Conservation (phyloP, 92 coral and sea anemone species). For the Epizoanthus illoricatus region DNA sequence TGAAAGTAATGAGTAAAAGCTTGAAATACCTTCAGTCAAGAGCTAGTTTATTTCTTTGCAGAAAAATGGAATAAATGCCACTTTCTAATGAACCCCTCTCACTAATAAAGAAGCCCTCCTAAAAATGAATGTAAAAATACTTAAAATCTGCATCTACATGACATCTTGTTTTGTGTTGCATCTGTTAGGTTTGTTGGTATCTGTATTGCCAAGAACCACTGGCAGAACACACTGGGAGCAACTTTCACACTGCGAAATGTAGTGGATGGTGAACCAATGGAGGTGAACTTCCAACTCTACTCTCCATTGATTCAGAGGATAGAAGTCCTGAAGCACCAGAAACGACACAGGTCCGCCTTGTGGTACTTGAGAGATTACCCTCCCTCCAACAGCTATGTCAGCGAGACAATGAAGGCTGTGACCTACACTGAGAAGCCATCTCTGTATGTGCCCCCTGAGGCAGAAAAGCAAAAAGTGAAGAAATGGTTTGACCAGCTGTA, state of each 20-base stretch:
- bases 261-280: slow-evolving; percentile 93
- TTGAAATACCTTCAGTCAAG: too few relatives aligned
- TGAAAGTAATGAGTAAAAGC: too few relatives aligned
- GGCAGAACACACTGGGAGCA: slow-evolving; percentile 97
- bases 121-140: background rate
- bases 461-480: slow-evolving; percentile 73
- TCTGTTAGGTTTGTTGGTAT: slow-evolving; percentile 84
- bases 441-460: slow-evolving; percentile 77
- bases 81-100: too few relatives aligned
- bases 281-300: slow-evolving; percentile 90
- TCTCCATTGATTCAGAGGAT: slow-evolving; percentile 92
- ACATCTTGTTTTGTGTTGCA: background rate
- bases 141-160: too few relatives aligned
- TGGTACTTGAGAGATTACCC: slow-evolving; percentile 96
- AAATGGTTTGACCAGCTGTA: slow-evolving; percentile 86
- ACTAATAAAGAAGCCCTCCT: too few relatives aligned
- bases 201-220: slow-evolving; percentile 90
- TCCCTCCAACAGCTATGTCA: slow-evolving; percentile 83
- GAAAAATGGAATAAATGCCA: too few relatives aligned
- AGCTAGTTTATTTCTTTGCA: too few relatives aligned
- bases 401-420: slow-evolving; percentile 86
- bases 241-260: slow-evolving; percentile 95
- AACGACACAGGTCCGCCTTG: slow-evolving; percentile 71
- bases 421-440: slow-evolving; percentile 84
- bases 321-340: slow-evolving; percentile 86